These are phyloP conservation scores for Symphodus melops DNA, from an alignment of 2,113 vertebrate species.

Conservation along the genomic window DNA sequence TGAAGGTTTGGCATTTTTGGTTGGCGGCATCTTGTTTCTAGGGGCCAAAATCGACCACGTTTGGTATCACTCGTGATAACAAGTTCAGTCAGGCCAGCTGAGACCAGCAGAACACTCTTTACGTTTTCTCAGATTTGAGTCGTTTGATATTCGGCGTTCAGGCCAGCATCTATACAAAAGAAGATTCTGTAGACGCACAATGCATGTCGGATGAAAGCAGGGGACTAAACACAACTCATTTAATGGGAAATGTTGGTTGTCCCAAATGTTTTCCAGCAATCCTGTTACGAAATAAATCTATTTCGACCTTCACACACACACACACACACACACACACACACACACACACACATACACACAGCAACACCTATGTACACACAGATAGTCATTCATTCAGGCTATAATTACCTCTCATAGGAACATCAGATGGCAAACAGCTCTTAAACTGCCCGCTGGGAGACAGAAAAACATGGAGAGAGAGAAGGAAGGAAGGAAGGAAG, in stretches of 20 bases:
- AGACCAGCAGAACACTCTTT: no score
- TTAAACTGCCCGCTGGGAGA: constrained; percentile 80
- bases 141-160: no score
- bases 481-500: background rate
- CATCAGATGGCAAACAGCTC: constrained; percentile 83
- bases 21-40: no score
- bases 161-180: no score
- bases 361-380: constrained; percentile 35
- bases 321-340: constrained; percentile 2
- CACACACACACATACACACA: constrained; percentile 16
- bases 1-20: no score
- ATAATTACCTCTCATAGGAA: constrained; percentile 85
- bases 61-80: no score
- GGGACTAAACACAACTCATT: constrained; percentile 3
- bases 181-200: background rate
- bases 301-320: constrained; percentile 30
- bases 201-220: background rate
- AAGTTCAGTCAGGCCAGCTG: no score
- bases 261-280: constrained; percentile 48
- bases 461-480: background rate
- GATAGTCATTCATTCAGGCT: constrained; percentile 66
- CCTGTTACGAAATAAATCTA: constrained; percentile 63
- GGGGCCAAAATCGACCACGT: no score
- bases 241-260: no score
- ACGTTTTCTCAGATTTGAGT: no score